Conservation (phyloP, 2,888 invertebrate genomes). For the Drosophila nr. fundita region DNA sequence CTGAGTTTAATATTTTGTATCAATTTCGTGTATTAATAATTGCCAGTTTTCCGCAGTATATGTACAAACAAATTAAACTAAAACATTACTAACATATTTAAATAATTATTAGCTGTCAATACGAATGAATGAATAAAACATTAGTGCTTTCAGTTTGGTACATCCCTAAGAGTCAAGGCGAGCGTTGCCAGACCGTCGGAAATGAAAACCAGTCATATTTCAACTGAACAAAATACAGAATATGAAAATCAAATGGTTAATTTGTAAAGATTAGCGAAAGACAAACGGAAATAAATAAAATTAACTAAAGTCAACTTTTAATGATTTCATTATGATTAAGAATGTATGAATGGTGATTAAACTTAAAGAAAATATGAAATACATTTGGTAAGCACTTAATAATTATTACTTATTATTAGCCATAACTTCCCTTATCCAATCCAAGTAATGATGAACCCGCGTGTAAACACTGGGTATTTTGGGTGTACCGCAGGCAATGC, state of each 20-base stretch:
- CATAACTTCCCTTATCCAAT: slow-evolving; percentile 67
- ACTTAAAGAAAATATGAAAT: neutral
- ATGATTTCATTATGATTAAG: neutral
- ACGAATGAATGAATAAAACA: neutral
- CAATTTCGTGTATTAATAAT: neutral
- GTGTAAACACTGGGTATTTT: slow-evolving; percentile 77
- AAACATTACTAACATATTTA: too few species aligned
- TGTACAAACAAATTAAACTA: neutral
- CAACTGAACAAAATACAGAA: neutral
- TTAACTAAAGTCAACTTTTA: neutral
- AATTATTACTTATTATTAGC: slow-evolving; percentile 13
- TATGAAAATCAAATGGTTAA: neutral
- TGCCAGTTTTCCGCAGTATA: neutral
- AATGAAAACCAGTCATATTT: neutral
- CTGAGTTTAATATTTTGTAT: neutral
- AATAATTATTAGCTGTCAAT: neutral
- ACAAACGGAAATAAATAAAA: neutral
- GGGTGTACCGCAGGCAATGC: slow-evolving; percentile 71
- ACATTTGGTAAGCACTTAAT: neutral
- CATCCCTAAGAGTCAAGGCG: neutral
- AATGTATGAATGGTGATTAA: neutral
- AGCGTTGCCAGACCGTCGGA: slow-evolving; percentile 30
- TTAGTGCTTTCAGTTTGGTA: neutral
- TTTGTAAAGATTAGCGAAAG: neutral
- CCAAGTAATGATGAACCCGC: slow-evolving; percentile 67